phyloP scores from a whole-genome alignment of 2,113 vertebrate species.

The Paratilapia polleni region DNA sequence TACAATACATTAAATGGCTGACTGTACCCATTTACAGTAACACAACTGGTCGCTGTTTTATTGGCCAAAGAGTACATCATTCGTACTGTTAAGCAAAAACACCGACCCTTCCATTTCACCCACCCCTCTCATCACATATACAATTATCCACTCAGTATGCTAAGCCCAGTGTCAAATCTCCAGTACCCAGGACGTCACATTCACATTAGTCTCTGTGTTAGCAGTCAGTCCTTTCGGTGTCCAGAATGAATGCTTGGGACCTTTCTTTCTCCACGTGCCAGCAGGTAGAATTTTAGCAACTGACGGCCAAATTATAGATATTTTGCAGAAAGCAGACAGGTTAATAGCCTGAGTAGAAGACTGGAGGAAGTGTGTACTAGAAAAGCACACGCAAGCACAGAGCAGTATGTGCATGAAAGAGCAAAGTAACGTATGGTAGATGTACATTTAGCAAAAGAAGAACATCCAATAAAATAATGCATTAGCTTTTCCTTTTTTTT shows the following conservation, averaged over 20 bases:
- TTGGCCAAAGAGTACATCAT: conserved; percentile 58
- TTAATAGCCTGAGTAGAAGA: conserved; percentile 74
- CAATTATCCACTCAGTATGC: conserved; percentile 75
- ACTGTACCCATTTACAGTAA: conserved; percentile 37
- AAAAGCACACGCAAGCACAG: conserved; percentile 9
- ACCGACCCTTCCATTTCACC: conserved; percentile 52
- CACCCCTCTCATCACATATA: conserved; percentile 56
- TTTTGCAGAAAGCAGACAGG: conserved; percentile 68
- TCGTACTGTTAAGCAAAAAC: conserved; percentile 75
- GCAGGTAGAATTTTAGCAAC: conserved; percentile 72
- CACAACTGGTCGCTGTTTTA: conserved; percentile 59
- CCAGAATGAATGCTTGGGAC: conserved; percentile 36
- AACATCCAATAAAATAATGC: background rate
- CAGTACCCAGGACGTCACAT: conserved; percentile 28
- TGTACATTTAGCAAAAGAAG: background rate
- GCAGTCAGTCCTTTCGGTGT: conserved; percentile 37
- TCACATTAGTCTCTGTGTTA: conserved; percentile 38
- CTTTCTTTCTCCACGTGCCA: conserved; percentile 35
- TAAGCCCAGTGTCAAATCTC: conserved; percentile 56
- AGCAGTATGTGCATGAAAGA: conserved; percentile 15
- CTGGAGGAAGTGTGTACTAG: conserved; percentile 16
- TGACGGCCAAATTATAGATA: conserved; percentile 78
- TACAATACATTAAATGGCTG: background rate
- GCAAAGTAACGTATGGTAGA: conserved; percentile 7
- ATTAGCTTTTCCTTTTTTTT: background rate